These are phyloP conservation scores for Prinia subflava DNA, from an alignment of 2,113 vertebrate species.

Conservation along the genomic window DNA sequence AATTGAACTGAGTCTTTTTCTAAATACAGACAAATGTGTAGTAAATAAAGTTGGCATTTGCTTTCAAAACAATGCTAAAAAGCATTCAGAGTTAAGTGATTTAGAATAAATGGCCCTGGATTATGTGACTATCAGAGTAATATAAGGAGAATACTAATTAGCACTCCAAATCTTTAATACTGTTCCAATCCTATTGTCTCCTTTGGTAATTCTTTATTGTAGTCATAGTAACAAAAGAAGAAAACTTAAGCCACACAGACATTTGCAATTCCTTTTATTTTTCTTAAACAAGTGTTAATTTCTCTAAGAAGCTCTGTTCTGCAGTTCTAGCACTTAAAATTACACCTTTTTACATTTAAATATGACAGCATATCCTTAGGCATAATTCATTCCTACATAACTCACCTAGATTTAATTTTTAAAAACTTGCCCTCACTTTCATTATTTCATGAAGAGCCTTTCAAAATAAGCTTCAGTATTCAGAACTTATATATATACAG, in stretches of 20 bases:
- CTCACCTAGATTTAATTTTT: background rate
- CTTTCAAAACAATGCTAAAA: conserved; percentile 2
- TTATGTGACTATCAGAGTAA: background rate
- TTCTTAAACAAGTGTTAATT: background rate
- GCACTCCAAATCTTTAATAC: background rate
- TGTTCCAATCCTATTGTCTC: background rate
- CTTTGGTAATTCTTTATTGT: conserved; percentile 18
- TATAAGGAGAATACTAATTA: conserved; percentile 39
- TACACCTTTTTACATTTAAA: conserved; percentile 2
- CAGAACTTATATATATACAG: background rate
- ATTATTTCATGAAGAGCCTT: background rate
- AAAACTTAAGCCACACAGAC: background rate
- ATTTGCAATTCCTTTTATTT: conserved; percentile 1
- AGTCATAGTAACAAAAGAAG: conserved; percentile 15
- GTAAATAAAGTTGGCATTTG: conserved; percentile 16
- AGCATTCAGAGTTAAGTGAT: background rate
- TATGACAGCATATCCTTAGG: background rate
- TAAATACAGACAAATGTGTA: background rate
- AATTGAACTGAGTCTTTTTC: background rate
- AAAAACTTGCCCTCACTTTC: background rate
- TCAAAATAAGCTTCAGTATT: background rate
- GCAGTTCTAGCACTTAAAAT: background rate
- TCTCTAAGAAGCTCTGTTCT: background rate
- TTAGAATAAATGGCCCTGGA: background rate
- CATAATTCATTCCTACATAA: background rate